Conservation (phyloP, 2,888 invertebrate genomes). For the Drymonia ruficornis region DNA sequence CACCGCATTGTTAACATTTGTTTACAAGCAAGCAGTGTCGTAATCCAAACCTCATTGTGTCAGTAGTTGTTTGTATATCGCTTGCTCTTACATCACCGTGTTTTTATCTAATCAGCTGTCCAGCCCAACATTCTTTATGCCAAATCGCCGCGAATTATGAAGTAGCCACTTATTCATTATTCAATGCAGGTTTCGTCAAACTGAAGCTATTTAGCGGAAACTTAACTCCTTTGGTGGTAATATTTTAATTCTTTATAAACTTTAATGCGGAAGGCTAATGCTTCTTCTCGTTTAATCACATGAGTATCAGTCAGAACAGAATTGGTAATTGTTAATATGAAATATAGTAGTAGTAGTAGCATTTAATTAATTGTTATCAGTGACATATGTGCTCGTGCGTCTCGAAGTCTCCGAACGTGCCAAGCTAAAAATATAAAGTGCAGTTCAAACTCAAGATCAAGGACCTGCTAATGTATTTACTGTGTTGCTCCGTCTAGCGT, state of each 20-base stretch:
- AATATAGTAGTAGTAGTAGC: neutral
- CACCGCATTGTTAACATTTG: conserved; percentile 32
- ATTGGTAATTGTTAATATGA: neutral
- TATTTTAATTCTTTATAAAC: too few relatives aligned
- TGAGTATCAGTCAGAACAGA: too few relatives aligned
- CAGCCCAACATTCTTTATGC: neutral
- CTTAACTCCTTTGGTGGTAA: neutral
- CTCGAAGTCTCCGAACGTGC: conserved; percentile 28
- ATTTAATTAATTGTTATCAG: conserved; percentile 1
- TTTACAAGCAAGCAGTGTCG: conserved; percentile 32
- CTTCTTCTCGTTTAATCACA: too few relatives aligned
- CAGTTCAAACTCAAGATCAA: conserved; percentile 66
- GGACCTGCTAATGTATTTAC: conserved; percentile 58
- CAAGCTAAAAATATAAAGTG: conserved; percentile 56
- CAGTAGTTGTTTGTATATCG: conserved; percentile 26
- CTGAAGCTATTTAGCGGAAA: neutral
- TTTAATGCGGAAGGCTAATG: too few relatives aligned
- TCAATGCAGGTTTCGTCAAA: neutral
- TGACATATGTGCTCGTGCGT: conserved; percentile 10
- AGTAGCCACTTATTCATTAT: neutral
- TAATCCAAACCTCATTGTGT: conserved; percentile 38
- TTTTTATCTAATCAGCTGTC: conserved; percentile 5
- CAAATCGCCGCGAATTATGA: neutral
- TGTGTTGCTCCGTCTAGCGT: conserved; percentile 56
- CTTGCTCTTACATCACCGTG: conserved; percentile 1